Percentiles rank a stretch among this genome's conserved stretches.
phyloP scores from a whole-genome alignment of 2,888 invertebrate genomes.

The Dicycla oo region DNA sequence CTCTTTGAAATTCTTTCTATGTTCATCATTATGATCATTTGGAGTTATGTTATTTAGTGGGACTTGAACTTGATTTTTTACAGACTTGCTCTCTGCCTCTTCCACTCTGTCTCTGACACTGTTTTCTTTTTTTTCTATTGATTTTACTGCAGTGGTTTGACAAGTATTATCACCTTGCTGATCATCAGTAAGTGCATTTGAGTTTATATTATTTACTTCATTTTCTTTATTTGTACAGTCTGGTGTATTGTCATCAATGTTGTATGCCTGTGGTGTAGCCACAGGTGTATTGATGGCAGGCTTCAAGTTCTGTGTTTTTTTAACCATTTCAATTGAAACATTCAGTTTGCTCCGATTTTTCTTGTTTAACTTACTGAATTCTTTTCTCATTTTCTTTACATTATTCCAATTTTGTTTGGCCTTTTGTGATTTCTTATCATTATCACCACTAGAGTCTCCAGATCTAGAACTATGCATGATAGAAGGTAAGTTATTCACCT shows the following conservation, averaged over 20 bases:
- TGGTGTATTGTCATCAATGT: conserved; percentile 80
- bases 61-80: conserved; percentile 16
- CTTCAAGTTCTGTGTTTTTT: conserved; percentile 76
- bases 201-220: conserved; percentile 19
- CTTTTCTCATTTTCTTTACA: conserved; percentile 87
- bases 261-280: conserved; percentile 60
- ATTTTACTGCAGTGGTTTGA: conserved; percentile 13
- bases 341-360: conserved; percentile 83
- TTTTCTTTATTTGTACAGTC: conserved; percentile 53
- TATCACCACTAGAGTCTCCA: conserved; percentile 72
- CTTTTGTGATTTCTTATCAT: conserved; percentile 74
- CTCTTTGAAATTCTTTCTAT: conserved; percentile 8
- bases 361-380: conserved; percentile 84
- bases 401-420: conserved; percentile 82
- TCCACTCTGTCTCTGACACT: conserved; percentile 17
- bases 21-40: conserved; percentile 23
- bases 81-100: conserved; percentile 7
- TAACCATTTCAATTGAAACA: conserved; percentile 86
- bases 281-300: conserved; percentile 47
- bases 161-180: conserved; percentile 9
- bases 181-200: conserved; percentile 20
- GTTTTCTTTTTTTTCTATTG: conserved; percentile 33
- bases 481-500: conserved; percentile 61
- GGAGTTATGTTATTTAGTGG: conserved; percentile 9
- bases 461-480: conserved; percentile 73